Conservation (phyloP, 2,888 invertebrate species). For the Aphelenchoides bicaudatus region DNA sequence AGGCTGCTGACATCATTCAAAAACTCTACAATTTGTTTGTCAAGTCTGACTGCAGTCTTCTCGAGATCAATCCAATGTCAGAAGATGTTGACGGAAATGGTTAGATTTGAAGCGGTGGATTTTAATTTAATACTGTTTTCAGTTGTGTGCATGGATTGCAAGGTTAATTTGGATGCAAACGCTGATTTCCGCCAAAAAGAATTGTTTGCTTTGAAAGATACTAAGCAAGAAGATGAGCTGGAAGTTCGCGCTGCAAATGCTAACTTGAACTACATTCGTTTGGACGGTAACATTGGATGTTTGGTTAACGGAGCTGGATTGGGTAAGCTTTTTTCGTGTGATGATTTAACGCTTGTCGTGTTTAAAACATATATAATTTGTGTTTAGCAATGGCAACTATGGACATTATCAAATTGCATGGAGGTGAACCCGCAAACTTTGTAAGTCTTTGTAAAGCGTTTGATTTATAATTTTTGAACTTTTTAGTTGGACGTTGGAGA, state of each 20-base stretch:
- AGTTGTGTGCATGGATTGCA: constrained; percentile 83
- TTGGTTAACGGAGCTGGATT: constrained; percentile 94
- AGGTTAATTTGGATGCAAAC: constrained; percentile 97
- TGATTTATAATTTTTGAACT: too few species aligned
- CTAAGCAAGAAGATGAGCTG: constrained; percentile 71
- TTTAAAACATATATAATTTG: too few species aligned
- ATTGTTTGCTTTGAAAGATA: constrained; percentile 83
- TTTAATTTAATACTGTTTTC: constrained; percentile 19
- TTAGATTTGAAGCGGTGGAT: too few species aligned
- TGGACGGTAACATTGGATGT: constrained; percentile 95
- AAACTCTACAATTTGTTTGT: constrained; percentile 75
- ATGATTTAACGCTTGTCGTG: too few species aligned
- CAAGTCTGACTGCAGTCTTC: constrained; percentile 87
- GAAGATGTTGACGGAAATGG: constrained; percentile 82
- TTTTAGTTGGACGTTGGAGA: constrained; percentile 91
- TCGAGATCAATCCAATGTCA: constrained; percentile 97
- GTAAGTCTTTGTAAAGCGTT: too few species aligned
- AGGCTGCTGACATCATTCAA: constrained; percentile 54
- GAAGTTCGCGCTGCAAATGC: constrained; percentile 87
- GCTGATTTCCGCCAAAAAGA: constrained; percentile 81
- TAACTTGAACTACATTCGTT: constrained; percentile 90
- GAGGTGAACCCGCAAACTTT: constrained; percentile 95
- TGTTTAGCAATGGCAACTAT: constrained; percentile 92
- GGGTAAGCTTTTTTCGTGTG: too few species aligned
- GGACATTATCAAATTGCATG: constrained; percentile 95